Evolutionary conservation across 1,140 invertebrate genomes (phyloP).

Genomic region (Aphelenchoides avenae): DNA sequence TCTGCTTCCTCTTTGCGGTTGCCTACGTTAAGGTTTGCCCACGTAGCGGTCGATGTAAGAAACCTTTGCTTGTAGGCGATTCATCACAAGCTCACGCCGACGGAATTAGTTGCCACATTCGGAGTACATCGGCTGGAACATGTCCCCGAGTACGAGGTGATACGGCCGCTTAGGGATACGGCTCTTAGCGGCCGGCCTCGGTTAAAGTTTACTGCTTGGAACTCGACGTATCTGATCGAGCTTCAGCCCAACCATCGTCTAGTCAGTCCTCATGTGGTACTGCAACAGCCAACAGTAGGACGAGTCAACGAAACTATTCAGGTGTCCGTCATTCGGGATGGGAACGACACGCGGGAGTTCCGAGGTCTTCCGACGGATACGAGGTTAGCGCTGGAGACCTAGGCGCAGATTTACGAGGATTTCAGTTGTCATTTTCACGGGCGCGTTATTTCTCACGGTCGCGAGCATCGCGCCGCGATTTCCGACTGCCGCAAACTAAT

Average conservation of each 20-base stretch:
- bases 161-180: slow-evolving; percentile 24
- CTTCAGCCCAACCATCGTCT: slow-evolving; percentile 44
- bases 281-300: slow-evolving; percentile 9
- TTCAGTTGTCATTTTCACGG: slow-evolving; percentile 53
- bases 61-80: slow-evolving; percentile 29
- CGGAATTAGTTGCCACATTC: slow-evolving; percentile 49
- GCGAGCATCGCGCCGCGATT: slow-evolving; percentile 42
- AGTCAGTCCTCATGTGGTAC: slow-evolving; percentile 51
- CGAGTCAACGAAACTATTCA: slow-evolving; percentile 23
- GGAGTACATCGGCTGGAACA: slow-evolving; percentile 46
- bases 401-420: too few species aligned
- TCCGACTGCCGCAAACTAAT: slow-evolving; percentile 52
- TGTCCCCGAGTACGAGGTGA: slow-evolving; percentile 51
- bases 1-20: too few species aligned
- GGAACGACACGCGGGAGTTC: slow-evolving; percentile 24
- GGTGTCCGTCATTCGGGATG: slow-evolving; percentile 44
- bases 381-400: too few species aligned
- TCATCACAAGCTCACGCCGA: slow-evolving; percentile 38
- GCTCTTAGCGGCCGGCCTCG: slow-evolving; percentile 2
- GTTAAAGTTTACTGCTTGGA: slow-evolving; percentile 49
- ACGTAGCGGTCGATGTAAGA: too few species aligned
- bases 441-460: slow-evolving; percentile 45
- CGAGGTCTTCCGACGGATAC: slow-evolving; percentile 29
- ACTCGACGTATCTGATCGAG: slow-evolving; percentile 48
- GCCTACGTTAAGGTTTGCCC: too few species aligned